Evolutionary conservation across 1,140 invertebrate species (phyloP).

Genomic region (Papilio aristodemus): DNA sequence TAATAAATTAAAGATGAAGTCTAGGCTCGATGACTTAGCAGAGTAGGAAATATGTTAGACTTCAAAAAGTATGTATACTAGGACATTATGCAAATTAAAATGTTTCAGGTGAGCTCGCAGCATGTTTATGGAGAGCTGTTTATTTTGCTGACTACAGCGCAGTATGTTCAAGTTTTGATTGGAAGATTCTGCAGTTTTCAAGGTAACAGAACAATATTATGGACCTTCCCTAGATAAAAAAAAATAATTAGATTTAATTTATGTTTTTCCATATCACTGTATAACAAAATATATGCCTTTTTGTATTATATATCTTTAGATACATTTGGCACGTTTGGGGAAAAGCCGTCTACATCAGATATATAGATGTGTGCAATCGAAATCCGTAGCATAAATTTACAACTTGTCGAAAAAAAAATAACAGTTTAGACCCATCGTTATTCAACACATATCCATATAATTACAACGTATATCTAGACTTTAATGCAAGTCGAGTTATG

Average conservation of each 20-base stretch:
- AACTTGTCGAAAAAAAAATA: too few species aligned
- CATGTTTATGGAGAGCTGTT: slow-evolving; percentile 28
- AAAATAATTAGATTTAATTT: too few species aligned
- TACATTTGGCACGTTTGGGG: too few species aligned
- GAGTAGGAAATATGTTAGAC: not conserved
- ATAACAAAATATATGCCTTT: too few species aligned
- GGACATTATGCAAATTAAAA: slow-evolving; percentile 20
- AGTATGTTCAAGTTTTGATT: slow-evolving; percentile 33
- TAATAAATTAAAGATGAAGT: too few species aligned
- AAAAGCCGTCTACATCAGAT: too few species aligned
- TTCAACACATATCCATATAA: slow-evolving; percentile 27
- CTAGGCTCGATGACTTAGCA: not conserved
- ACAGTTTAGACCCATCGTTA: too few species aligned
- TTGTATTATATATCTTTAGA: too few species aligned
- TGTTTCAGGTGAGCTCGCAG: slow-evolving; percentile 11
- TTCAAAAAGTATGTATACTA: not conserved
- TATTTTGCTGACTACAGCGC: slow-evolving; percentile 26
- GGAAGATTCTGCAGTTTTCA: slow-evolving; percentile 31
- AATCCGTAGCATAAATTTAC: too few species aligned
- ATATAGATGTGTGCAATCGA: too few species aligned
- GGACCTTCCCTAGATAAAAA: not conserved
- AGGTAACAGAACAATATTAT: slow-evolving; percentile 24
- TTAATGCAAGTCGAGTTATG: slow-evolving; percentile 31
- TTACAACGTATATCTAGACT: slow-evolving; percentile 10
- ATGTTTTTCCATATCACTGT: too few species aligned